These are phyloP conservation scores for Eulemur rufifrons DNA, from an alignment of 2,113 vertebrate genomes.

Conservation along the genomic window DNA sequence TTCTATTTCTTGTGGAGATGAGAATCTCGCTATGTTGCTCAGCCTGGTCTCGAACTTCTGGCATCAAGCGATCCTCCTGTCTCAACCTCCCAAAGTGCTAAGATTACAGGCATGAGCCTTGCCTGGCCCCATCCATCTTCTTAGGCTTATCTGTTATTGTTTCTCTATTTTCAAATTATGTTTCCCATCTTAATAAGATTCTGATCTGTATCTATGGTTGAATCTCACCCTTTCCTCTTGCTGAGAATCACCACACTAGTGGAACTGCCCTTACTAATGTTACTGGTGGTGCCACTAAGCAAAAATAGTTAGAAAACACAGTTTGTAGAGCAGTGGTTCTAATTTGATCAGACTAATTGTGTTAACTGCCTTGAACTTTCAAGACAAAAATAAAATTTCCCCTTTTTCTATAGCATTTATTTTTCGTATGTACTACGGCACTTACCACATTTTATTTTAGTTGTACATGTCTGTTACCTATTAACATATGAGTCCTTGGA, in stretches of 20 bases:
- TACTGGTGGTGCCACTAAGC: neutral
- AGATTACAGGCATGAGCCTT: too few relatives aligned
- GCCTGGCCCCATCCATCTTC: neutral
- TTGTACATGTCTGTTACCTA: neutral
- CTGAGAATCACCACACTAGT: neutral
- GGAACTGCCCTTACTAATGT: neutral
- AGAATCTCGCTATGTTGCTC: too few relatives aligned
- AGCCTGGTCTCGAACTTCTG: too few relatives aligned
- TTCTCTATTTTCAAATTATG: neutral
- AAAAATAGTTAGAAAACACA: neutral
- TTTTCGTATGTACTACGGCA: neutral
- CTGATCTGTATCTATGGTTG: neutral
- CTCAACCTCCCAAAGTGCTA: too few relatives aligned
- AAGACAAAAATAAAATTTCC: neutral
- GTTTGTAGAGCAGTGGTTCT: neutral
- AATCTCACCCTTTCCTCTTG: neutral
- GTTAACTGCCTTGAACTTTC: neutral
- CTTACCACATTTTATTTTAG: neutral
- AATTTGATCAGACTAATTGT: neutral
- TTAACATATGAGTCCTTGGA: neutral
- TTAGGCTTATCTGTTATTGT: neutral
- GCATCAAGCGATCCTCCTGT: too few relatives aligned
- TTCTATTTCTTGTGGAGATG: too few relatives aligned
- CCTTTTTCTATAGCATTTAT: neutral
- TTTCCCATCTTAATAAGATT: neutral